Evolutionary conservation across 1,140 invertebrate species (phyloP).

Genomic region (Ladona fulva): DNA sequence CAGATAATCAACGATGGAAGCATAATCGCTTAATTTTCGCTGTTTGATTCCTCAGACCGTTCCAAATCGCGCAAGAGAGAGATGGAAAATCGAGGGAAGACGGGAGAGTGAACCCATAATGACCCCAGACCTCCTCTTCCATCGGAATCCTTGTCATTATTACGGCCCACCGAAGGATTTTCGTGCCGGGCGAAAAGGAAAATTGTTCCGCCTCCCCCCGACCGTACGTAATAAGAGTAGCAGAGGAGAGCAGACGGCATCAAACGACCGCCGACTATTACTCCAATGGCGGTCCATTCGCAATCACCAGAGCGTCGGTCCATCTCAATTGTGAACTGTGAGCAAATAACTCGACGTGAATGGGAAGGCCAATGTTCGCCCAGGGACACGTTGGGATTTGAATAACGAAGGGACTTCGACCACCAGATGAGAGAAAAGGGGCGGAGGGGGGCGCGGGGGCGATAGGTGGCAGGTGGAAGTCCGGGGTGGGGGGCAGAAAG

Average conservation of each 20-base stretch:
- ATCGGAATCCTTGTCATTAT: constrained; percentile 6
- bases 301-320: background rate
- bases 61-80: background rate
- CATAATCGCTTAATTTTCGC: background rate
- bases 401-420: constrained; percentile 8
- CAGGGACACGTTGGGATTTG: background rate
- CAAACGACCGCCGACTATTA: background rate
- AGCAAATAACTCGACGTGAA: constrained; percentile 5
- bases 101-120: background rate
- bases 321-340: constrained; percentile 5
- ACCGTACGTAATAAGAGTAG: constrained; percentile 9
- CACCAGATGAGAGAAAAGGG: background rate
- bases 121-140: background rate
- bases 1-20: background rate
- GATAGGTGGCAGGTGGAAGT: background rate
- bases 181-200: background rate
- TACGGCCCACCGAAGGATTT: background rate
- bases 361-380: background rate
- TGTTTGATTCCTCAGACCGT: background rate
- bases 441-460: background rate
- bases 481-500: background rate
- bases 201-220: background rate
- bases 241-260: background rate
- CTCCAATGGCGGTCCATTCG: constrained; percentile 6
- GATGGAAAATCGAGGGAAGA: background rate